Conservation (phyloP, 2,888 invertebrate species). For the Callyntrura guangdongensis region DNA sequence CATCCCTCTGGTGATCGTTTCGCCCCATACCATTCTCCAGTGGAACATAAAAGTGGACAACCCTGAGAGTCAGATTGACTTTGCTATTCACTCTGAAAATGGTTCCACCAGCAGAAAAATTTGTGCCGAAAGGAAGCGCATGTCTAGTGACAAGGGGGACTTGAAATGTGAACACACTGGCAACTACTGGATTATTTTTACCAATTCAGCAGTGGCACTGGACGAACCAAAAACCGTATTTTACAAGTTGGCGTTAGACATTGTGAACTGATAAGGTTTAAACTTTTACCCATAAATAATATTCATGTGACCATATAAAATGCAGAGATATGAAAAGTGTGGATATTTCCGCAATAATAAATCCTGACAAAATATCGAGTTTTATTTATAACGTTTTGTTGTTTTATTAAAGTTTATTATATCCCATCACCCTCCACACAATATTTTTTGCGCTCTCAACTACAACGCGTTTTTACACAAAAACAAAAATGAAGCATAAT, state of each 20-base stretch:
- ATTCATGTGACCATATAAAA: not conserved
- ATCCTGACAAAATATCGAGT: not conserved
- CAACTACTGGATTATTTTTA: conserved; percentile 66
- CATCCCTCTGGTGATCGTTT: conserved; percentile 35
- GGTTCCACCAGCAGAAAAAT: not conserved
- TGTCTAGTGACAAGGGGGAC: not conserved
- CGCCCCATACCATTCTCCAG: conserved; percentile 10
- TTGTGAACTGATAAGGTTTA: conserved; percentile 1
- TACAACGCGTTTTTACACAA: conserved; percentile 34
- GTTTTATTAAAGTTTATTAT: conserved; percentile 35
- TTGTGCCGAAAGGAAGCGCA: conserved; percentile 8
- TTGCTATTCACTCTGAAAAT: conserved; percentile 48
- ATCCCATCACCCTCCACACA: conserved; percentile 42
- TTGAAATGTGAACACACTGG: conserved; percentile 36
- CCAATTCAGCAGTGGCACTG: conserved; percentile 26
- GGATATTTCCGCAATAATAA: too few species aligned
- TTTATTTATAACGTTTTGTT: conserved; percentile 3
- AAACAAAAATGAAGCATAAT: conserved; percentile 19
- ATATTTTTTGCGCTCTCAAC: conserved; percentile 9
- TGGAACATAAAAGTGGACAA: conserved; percentile 54
- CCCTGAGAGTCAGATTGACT: conserved; percentile 24
- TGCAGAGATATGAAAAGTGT: too few species aligned
- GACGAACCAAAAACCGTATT: conserved; percentile 37
- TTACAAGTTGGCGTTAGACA: conserved; percentile 54
- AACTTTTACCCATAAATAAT: too few species aligned